A percentile compares a stretch with the other conserved stretches of the same genome.
Evolutionary conservation across 2,113 vertebrate species (phyloP).

Genomic region (Fulmarus glacialis): DNA sequence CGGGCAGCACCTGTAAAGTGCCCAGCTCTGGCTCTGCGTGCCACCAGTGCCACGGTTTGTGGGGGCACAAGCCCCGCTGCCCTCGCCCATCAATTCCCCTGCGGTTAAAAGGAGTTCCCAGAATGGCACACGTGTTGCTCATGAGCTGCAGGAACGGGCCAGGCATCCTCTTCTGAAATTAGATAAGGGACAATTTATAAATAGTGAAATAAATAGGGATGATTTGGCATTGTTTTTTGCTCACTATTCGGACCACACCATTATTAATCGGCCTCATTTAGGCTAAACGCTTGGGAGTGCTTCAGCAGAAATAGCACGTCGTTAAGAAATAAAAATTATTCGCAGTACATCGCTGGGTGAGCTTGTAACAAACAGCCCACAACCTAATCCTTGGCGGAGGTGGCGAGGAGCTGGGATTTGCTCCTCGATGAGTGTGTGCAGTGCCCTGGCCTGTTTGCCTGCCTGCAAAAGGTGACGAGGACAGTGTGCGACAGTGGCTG

Average conservation of each 20-base stretch:
- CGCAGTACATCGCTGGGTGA: accelerated
- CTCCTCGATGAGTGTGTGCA: accelerated
- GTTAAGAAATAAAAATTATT: not conserved
- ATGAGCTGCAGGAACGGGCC: not conserved
- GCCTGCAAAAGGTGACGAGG: not conserved
- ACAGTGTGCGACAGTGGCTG: accelerated
- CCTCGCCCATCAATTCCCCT: not conserved
- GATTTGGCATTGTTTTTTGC: not conserved
- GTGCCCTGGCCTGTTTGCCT: not conserved
- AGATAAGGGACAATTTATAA: not conserved
- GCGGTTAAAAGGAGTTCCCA: not conserved
- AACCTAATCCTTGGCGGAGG: not conserved
- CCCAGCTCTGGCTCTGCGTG: not conserved
- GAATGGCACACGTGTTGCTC: accelerated
- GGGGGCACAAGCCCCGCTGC: not conserved
- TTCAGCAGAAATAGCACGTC: not conserved
- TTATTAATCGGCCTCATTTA: not conserved
- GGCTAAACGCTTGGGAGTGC: not conserved
- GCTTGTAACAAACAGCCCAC: not conserved
- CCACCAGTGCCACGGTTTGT: accelerated
- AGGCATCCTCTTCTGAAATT: not conserved
- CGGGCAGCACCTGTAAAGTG: not conserved
- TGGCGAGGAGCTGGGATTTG: not conserved
- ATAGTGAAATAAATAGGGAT: not conserved
- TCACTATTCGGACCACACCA: accelerated